Evolutionary conservation across 2,888 invertebrate genomes (phyloP).

Genomic region (Pantelozetes paolii): DNA sequence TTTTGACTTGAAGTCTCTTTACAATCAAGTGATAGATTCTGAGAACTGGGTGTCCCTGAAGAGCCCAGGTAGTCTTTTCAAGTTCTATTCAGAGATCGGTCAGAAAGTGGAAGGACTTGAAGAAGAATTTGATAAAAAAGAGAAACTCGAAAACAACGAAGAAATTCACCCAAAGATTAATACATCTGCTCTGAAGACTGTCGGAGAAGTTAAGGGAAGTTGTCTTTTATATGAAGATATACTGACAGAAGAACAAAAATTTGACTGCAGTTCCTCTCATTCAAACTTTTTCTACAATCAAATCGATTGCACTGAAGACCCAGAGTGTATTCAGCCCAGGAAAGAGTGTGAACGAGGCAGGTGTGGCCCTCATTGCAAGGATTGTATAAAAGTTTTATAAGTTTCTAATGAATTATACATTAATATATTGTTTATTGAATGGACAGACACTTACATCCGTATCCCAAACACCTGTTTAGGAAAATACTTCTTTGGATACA

Average conservation of each 20-base stretch:
- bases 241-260: background rate
- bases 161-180: background rate
- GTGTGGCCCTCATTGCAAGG: background rate
- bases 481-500: conserved; percentile 1
- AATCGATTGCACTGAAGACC: conserved; percentile 8
- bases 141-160: background rate
- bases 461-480: background rate
- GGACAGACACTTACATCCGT: background rate
- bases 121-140: background rate
- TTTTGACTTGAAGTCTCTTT: background rate
- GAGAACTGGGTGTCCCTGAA: background rate
- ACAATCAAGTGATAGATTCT: background rate
- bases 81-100: no score
- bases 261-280: background rate
- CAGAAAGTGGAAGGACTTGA: background rate
- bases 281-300: background rate
- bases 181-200: background rate
- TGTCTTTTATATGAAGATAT: background rate
- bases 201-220: background rate
- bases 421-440: background rate
- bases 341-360: background rate
- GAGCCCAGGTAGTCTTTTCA: background rate
- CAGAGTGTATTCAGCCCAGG: background rate
- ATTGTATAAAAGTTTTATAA: background rate
- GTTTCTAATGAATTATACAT: background rate